Evolutionary conservation across 1,140 invertebrate genomes (phyloP).

Genomic region (Camponotus vicinus): DNA sequence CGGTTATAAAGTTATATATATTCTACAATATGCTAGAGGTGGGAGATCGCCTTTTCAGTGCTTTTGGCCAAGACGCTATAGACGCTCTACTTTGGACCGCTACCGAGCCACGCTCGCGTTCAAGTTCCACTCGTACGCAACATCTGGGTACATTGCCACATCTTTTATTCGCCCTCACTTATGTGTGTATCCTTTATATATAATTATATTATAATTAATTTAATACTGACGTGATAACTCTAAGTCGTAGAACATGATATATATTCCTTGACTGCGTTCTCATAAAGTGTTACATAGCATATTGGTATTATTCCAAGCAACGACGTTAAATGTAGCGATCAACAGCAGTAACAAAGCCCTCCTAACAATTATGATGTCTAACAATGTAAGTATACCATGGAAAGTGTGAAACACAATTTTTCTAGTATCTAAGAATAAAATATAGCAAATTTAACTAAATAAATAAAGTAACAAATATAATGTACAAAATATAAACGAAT

Average conservation of each 20-base stretch:
- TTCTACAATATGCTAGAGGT: conserved; percentile 99
- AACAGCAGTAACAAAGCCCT: conserved; percentile 99
- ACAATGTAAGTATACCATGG: conserved; percentile 93
- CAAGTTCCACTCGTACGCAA: conserved; percentile 88
- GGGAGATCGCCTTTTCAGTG: conserved; percentile 97
- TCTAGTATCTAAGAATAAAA: neutral
- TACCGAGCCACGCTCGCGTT: conserved; percentile 94
- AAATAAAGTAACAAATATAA: no score
- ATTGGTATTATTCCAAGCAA: conserved; percentile 97
- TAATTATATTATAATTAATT: conserved; percentile 4
- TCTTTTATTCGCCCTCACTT: conserved; percentile 95
- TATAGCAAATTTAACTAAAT: no score
- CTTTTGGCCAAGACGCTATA: conserved; percentile 99
- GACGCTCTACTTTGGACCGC: conserved; percentile 99
- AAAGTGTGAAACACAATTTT: neutral
- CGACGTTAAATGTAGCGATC: conserved; percentile 99
- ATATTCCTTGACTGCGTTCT: conserved; percentile 24
- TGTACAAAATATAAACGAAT: no score
- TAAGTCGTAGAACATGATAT: neutral
- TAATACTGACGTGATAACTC: neutral
- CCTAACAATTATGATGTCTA: conserved; percentile 99
- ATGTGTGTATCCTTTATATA: conserved; percentile 96
- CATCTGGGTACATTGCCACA: conserved; percentile 96
- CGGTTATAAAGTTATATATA: conserved; percentile 99
- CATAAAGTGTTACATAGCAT: conserved; percentile 95